These are phyloP conservation scores for Tricholaema leucomelas DNA, from an alignment of 2,113 vertebrate genomes.

Conservation along the genomic window DNA sequence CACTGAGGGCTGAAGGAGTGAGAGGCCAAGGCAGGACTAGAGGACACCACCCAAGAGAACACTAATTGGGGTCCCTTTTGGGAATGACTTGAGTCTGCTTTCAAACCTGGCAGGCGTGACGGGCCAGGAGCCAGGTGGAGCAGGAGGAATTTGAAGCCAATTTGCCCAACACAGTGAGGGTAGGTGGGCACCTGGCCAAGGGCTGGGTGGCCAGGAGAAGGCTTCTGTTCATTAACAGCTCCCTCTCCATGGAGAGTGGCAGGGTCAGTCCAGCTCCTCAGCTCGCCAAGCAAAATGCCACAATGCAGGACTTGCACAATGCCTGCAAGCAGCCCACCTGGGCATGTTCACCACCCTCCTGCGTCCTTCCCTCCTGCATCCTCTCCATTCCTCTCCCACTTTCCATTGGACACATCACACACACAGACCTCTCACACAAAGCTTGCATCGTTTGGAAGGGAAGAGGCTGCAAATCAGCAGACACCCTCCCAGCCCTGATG, in stretches of 20 bases:
- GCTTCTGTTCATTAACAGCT: background rate
- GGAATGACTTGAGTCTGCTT: background rate
- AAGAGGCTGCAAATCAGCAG: background rate
- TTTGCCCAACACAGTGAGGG: background rate
- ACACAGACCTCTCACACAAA: background rate
- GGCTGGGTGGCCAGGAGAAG: background rate
- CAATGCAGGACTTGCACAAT: rapidly evolving
- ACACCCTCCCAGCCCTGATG: background rate
- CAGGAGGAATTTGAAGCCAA: rapidly evolving
- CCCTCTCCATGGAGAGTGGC: background rate
- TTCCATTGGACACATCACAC: background rate
- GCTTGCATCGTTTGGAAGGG: background rate
- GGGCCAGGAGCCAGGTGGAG: background rate
- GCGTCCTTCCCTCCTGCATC: no score
- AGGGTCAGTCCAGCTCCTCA: background rate
- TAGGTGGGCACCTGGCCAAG: rapidly evolving
- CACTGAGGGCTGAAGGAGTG: background rate
- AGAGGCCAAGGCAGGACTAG: rapidly evolving
- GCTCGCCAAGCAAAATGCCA: rapidly evolving
- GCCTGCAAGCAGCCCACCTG: background rate
- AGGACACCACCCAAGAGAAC: no score
- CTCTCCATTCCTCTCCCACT: background rate
- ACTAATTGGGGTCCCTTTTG: background rate
- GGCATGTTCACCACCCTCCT: background rate
- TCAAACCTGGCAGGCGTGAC: rapidly evolving